phyloP scores from a whole-genome alignment of 2,113 vertebrate species.

The Strix uralensis region DNA sequence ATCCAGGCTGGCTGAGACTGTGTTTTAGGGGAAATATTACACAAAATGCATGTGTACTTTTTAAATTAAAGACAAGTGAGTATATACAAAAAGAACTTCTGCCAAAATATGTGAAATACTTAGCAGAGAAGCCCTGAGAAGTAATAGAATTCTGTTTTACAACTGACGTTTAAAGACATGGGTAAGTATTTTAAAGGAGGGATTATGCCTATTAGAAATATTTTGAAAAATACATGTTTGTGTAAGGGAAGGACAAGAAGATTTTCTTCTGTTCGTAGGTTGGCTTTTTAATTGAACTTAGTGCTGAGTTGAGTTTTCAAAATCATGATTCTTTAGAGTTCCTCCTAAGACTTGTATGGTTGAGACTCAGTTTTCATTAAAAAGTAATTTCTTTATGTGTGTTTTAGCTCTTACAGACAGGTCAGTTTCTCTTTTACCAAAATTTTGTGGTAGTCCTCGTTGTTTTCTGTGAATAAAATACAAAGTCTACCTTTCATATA shows the following conservation, averaged over 20 bases:
- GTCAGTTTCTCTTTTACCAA: conserved; percentile 32
- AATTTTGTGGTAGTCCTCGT: not conserved
- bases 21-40: not conserved
- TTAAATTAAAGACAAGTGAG: not conserved
- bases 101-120: not conserved
- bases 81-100: not conserved
- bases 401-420: conserved; percentile 10
- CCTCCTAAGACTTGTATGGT: not conserved
- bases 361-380: not conserved
- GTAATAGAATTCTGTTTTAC: not conserved
- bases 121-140: not conserved
- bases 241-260: not conserved
- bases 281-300: not conserved
- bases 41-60: not conserved
- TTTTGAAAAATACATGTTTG: not conserved
- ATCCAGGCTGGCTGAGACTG: not conserved
- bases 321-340: not conserved
- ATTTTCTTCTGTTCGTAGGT: not conserved
- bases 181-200: not conserved
- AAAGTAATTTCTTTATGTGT: not conserved
- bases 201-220: not conserved
- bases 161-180: not conserved
- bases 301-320: not conserved
- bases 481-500: conserved; percentile 31
- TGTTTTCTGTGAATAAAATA: conserved; percentile 56